phyloP scores from a whole-genome alignment of 1,140 invertebrate genomes.

The Ridgeia piscesae region DNA sequence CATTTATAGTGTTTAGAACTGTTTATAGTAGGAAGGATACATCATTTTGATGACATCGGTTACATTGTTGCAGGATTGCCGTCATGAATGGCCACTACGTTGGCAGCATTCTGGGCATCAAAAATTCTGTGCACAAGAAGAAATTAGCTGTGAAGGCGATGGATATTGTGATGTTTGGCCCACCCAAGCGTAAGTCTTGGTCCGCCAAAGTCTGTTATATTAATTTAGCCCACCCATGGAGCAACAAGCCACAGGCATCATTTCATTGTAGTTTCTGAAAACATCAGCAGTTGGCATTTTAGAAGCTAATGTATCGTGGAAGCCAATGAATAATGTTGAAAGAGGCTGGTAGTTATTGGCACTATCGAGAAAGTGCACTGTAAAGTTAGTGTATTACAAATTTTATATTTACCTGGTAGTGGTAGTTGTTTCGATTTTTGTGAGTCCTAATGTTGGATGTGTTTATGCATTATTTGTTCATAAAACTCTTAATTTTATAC shows the following conservation, averaged over 20 bases:
- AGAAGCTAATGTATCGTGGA: no score
- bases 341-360: no score
- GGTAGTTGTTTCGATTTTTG: not conserved
- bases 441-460: not conserved
- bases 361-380: no score
- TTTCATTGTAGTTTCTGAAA: no score
- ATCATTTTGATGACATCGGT: slow-evolving; percentile 13
- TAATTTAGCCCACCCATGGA: no score
- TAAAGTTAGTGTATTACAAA: no score
- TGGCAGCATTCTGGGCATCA: slow-evolving; percentile 85
- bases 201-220: not conserved
- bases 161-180: slow-evolving; percentile 95
- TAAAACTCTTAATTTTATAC: not conserved
- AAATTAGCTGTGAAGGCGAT: slow-evolving; percentile 94
- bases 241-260: no score
- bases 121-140: slow-evolving; percentile 94
- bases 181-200: slow-evolving; percentile 82
- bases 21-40: not conserved
- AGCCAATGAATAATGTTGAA: no score
- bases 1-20: no score
- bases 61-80: slow-evolving; percentile 71
- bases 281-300: no score
- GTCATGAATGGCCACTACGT: slow-evolving; percentile 82
- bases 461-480: not conserved
- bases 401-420: no score